Evolutionary conservation across 2,113 vertebrate species (phyloP).

Genomic region (Anas platyrhynchos): DNA sequence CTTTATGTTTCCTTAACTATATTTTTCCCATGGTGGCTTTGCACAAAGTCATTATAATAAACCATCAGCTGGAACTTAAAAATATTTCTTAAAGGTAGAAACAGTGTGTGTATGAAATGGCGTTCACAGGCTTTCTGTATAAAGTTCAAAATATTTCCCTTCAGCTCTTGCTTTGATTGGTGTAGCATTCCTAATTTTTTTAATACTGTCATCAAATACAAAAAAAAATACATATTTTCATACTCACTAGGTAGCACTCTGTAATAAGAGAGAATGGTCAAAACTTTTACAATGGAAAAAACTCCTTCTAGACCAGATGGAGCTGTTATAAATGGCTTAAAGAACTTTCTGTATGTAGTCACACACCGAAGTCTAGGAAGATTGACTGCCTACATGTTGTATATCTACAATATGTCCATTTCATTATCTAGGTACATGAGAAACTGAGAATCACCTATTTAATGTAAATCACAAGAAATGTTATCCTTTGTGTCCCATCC

Average conservation of each 20-base stretch:
- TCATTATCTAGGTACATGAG: background rate
- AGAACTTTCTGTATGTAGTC: background rate
- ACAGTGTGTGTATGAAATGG: background rate
- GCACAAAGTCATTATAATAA: background rate
- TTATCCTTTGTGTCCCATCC: background rate
- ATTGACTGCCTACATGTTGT: background rate
- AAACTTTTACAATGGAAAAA: background rate
- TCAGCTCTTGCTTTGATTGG: background rate
- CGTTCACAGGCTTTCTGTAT: background rate
- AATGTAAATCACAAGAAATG: background rate
- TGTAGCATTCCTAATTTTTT: background rate
- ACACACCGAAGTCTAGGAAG: background rate
- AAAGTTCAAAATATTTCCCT: background rate
- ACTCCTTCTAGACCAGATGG: background rate
- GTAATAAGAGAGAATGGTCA: background rate
- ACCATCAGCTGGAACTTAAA: background rate
- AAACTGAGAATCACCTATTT: background rate
- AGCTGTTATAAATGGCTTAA: background rate
- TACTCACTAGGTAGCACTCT: background rate
- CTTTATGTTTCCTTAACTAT: background rate
- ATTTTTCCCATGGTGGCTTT: background rate
- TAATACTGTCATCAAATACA: background rate
- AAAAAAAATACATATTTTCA: background rate
- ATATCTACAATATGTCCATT: background rate
- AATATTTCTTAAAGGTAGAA: background rate